Base-by-base conservation (phyloP, 2,888 invertebrate species). In the Plagodis pulveraria region DNA sequence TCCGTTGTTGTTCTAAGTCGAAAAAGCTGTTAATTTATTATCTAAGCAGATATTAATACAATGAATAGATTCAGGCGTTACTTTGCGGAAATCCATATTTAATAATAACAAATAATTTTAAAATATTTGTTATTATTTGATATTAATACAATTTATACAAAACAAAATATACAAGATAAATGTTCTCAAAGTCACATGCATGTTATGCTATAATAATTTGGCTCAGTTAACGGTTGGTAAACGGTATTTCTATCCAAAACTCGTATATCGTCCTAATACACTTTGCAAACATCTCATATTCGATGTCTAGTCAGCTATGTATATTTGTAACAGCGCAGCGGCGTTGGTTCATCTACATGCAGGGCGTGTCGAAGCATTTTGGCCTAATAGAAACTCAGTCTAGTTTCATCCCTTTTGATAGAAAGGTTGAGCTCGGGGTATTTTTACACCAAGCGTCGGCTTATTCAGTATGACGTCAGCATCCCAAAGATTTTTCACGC, bases 341-440 rank as follows among this genome's bases (percentile, higher is more conserved):
- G 35, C 48, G 43, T 9, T 22, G 22, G 2, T 42, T 56, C 56
- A 62, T 63, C 43, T 47, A 47, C 53, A 63, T 63, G 52, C 62
- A 58, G 50, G 40, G n/a, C 51, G 53, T 50, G 56, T 50, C 34
- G 50, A 48, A 62, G 42, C 61, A 63, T 67, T 69, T 70, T 66
- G 66, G 47, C 62, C 63, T 77, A 76, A 81, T 77, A 78, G 78
- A 80, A 78, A 77, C 70, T 45, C 68, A 73, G 66, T 70, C 67
- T 70, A 69, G 67, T 70, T 76, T 78, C 71, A 83, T 80, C 78
- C 80, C 70, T 68, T 82, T 73, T 79, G 76, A 81, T 81, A 74
- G 75, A 81, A 82, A 78, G 77, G 72, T 67, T 72, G 68, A 69
- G 67, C 67, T 74, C 52, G 58, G 66, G 70, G 70, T 74, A 77